Evolutionary conservation across 2,888 invertebrate species (phyloP).

Genomic region (Lepidochitona cinerea): DNA sequence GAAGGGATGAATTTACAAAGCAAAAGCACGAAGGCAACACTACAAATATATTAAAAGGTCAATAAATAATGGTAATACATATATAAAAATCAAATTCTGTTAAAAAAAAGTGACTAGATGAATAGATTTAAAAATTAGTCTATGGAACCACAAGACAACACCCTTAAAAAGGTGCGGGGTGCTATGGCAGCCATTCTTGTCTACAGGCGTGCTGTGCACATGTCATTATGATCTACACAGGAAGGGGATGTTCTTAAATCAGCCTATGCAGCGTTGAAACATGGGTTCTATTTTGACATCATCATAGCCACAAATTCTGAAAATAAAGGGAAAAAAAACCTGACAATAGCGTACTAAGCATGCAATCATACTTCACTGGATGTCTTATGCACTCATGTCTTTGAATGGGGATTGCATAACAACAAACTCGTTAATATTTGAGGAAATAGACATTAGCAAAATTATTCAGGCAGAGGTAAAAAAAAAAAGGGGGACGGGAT

Average conservation of each 20-base stretch:
- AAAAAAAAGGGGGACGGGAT: not conserved
- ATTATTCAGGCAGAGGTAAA: not conserved
- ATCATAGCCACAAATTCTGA: constrained; percentile 35
- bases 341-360: constrained; percentile 3
- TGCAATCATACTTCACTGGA: constrained; percentile 4
- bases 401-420: not conserved
- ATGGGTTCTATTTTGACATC: constrained; percentile 21
- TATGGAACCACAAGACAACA: not conserved
- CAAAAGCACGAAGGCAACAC: too few species aligned
- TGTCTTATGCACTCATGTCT: not conserved
- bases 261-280: not conserved
- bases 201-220: constrained; percentile 3
- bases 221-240: constrained; percentile 3
- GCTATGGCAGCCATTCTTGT: constrained; percentile 5
- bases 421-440: not conserved
- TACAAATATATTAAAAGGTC: too few species aligned
- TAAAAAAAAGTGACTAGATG: too few species aligned
- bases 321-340: constrained; percentile 9
- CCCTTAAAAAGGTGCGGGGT: not conserved
- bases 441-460: not conserved
- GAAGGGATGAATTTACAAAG: too few species aligned
- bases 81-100: too few species aligned
- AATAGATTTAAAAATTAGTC: too few species aligned
- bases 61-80: too few species aligned
- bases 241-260: constrained; percentile 1